Evolutionary conservation across 2,797 vertebrate species (phyloP).

Genomic region (Otolemur crassicaudatus): DNA sequence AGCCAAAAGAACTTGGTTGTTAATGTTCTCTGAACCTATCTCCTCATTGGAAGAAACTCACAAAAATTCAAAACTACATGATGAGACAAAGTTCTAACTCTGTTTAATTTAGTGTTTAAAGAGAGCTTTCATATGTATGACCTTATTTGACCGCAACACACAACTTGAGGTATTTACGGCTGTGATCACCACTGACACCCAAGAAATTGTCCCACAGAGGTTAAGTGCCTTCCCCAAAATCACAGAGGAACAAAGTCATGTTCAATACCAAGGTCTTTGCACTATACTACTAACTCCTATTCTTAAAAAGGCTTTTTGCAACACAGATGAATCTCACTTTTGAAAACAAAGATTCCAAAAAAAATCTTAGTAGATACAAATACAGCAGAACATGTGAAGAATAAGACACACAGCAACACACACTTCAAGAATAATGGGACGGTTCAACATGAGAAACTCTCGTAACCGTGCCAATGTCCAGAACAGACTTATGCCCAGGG

Average conservation of each 20-base stretch:
- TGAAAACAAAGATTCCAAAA: not conserved
- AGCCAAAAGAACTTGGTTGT: not conserved
- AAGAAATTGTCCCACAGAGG: not conserved
- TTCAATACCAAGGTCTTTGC: not conserved
- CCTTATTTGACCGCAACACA: not conserved
- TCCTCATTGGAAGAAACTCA: not conserved
- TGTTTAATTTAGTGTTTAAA: not conserved
- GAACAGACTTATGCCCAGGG: not conserved
- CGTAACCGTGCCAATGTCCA: fast-evolving
- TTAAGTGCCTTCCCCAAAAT: fast-evolving
- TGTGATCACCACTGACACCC: fast-evolving
- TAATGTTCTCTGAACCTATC: not conserved
- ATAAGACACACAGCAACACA: fast-evolving
- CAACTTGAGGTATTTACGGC: too few species aligned
- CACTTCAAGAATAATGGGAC: fast-evolving
- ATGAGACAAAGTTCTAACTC: not conserved
- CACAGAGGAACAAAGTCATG: not conserved
- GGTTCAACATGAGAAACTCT: fast-evolving
- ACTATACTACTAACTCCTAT: not conserved
- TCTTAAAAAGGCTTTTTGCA: not conserved
- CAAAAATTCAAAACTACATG: not conserved
- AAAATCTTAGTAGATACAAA: not conserved
- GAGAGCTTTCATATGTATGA: not conserved
- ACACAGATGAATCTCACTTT: not conserved
- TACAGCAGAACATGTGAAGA: not conserved